Conservation (phyloP, 2,797 vertebrate species). For the Cyprinella venusta region DNA sequence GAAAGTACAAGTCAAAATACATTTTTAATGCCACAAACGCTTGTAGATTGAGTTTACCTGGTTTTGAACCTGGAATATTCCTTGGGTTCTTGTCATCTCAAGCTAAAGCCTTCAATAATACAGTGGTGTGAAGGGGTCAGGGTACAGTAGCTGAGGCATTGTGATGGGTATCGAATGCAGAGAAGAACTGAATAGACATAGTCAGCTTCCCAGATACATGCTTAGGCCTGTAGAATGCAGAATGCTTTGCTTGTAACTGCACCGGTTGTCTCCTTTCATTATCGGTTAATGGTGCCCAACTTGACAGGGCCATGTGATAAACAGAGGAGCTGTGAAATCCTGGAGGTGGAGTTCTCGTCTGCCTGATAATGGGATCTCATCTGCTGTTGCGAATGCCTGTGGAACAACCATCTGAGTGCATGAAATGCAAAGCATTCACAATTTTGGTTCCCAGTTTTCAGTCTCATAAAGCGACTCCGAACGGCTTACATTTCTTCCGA, state of each 20-base stretch:
- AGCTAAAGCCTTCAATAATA: conserved; percentile 37
- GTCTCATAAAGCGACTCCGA: conserved; percentile 50
- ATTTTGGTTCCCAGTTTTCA: conserved; percentile 63
- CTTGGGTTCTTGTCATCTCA: conserved; percentile 54
- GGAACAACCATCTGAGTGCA: conserved; percentile 58
- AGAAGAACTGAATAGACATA: conserved; percentile 83
- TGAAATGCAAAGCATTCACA: conserved; percentile 68
- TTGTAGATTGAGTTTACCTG: not conserved
- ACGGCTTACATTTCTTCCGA: conserved; percentile 47
- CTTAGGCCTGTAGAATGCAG: conserved; percentile 87
- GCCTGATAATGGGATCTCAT: conserved; percentile 82
- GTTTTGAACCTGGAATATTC: conserved; percentile 6
- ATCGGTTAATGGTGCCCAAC: conserved; percentile 96
- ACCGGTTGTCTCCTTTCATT: conserved; percentile 96
- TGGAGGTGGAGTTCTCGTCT: conserved; percentile 86
- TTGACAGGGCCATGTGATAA: conserved; percentile 95
- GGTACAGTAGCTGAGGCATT: conserved; percentile 67
- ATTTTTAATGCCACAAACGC: not conserved
- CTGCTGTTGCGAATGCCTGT: conserved; percentile 68
- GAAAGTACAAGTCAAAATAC: not conserved
- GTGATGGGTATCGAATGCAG: conserved; percentile 78
- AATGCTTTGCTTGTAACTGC: conserved; percentile 90
- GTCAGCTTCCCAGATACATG: conserved; percentile 88
- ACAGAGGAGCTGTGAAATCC: conserved; percentile 89
- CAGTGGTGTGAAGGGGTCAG: conserved; percentile 53